Evolutionary conservation across 2,113 vertebrate species (phyloP), one percentile per base, ranked within the genome.

Genomic region (Ciconia boyciana): DNA sequence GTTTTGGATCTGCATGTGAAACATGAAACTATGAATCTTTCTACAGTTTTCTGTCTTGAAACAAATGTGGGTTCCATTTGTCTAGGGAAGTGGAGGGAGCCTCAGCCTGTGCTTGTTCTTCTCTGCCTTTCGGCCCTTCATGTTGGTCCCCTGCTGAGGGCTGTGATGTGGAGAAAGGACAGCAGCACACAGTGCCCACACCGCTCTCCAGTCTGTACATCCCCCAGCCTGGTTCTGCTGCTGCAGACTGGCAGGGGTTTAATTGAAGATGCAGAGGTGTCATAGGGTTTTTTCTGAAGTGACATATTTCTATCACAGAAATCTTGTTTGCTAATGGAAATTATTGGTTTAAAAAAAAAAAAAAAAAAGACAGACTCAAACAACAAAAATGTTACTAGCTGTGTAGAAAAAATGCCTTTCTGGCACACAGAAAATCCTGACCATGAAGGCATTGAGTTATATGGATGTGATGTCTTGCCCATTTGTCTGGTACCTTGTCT

Each of bases 261-360:
- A 91, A 96, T 96, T 96, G 96, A 96, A 97, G 88, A 94, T 95
- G 44, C 93, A 88, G 82, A 88, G 86, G 80, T 96, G 89, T 92
- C 75, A 81, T 8, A 8, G 61, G 65, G 1, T 55, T 96, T 93
- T 97, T 85, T 94, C 90, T 93, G 68, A 97, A 97, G 93, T 95
- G 79, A 93, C 81, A 1, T 36, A 92, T 96, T 97, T 91, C 76
- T 90, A 69, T 94, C 22, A 7, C 83, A 96, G 90, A 97, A 97
- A 87, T 94, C 85, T 96, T 96, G 87, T 96, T 94, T 97, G 83
- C 95, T 94, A 90, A 71, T 97, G 81, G 84, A 97, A 97, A 96
- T 96, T 78, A 92, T 20, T 92, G 70, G 41, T 83, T 82, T 44
- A n/a, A 44, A 31, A 36, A 36, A 15, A 4, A 19, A 77, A 39